A percentile compares a stretch with the other conserved stretches of the same genome.
Evolutionary conservation across 2,797 vertebrate species (phyloP).

Genomic region (Micropoecilia bifurca): DNA sequence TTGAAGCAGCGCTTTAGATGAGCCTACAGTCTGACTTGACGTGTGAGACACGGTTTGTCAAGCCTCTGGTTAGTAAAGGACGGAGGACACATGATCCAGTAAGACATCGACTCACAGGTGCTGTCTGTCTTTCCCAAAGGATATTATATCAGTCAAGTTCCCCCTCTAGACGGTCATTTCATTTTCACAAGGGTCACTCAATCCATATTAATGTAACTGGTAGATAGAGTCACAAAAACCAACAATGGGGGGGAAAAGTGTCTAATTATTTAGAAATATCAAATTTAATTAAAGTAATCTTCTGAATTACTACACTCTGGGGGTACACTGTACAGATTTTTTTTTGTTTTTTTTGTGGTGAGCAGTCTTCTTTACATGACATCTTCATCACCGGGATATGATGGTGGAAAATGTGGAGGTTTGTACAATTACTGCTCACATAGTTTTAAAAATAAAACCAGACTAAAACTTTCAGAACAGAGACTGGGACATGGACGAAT

Average conservation of each 20-base stretch:
- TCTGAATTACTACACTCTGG: background rate
- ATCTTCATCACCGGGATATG: background rate
- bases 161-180: background rate
- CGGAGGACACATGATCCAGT: background rate
- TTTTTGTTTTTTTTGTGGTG: background rate
- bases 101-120: constrained; percentile 4
- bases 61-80: background rate
- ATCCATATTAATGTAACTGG: background rate
- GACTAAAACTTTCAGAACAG: background rate
- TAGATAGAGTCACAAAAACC: background rate
- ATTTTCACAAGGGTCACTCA: background rate
- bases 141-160: background rate
- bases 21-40: background rate
- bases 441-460: background rate
- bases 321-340: background rate
- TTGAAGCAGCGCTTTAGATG: background rate
- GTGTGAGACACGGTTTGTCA: background rate
- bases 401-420: background rate
- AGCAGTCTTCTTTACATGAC: background rate
- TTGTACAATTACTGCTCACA: background rate
- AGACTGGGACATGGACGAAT: background rate
- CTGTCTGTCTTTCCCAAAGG: background rate
- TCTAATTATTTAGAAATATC: background rate
- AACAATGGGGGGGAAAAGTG: background rate
- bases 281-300: background rate